These are phyloP conservation scores for Lycia hirtaria DNA, from an alignment of 2,888 invertebrate species.

Conservation along the genomic window DNA sequence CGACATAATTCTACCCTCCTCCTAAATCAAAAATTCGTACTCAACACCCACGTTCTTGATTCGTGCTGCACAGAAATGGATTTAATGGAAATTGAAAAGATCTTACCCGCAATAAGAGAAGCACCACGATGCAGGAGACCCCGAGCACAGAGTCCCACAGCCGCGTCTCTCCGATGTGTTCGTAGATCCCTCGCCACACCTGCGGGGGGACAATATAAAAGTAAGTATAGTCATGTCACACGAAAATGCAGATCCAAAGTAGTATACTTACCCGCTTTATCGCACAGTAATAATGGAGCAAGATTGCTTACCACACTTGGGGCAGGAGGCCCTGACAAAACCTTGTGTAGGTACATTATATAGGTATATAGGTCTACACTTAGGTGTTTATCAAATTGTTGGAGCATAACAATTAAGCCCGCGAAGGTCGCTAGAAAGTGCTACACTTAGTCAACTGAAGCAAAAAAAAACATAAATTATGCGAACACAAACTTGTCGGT, in stretches of 20 bases:
- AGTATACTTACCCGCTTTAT: neutral
- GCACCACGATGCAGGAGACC: constrained; percentile 87
- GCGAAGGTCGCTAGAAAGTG: constrained; percentile 61
- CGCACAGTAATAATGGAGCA: neutral
- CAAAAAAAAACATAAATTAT: constrained; percentile 49
- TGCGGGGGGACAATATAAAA: no score
- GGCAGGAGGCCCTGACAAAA: no score
- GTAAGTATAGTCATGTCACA: neutral
- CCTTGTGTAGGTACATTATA: no score
- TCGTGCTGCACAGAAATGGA: no score
- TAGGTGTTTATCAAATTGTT: constrained; percentile 3
- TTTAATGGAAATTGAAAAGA: neutral
- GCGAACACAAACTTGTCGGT: constrained; percentile 32
- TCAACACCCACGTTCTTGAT: no score
- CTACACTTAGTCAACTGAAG: constrained; percentile 17
- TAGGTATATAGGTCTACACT: no score
- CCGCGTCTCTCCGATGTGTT: constrained; percentile 89
- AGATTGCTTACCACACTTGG: neutral
- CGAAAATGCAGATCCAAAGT: no score
- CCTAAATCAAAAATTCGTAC: no score
- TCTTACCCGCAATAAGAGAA: constrained; percentile 89
- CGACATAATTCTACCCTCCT: no score
- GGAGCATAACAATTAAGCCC: neutral
- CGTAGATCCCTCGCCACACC: constrained; percentile 89
- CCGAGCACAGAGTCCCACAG: constrained; percentile 90